phyloP scores from a whole-genome alignment of 2,797 vertebrate species.

The Poecile montanus region DNA sequence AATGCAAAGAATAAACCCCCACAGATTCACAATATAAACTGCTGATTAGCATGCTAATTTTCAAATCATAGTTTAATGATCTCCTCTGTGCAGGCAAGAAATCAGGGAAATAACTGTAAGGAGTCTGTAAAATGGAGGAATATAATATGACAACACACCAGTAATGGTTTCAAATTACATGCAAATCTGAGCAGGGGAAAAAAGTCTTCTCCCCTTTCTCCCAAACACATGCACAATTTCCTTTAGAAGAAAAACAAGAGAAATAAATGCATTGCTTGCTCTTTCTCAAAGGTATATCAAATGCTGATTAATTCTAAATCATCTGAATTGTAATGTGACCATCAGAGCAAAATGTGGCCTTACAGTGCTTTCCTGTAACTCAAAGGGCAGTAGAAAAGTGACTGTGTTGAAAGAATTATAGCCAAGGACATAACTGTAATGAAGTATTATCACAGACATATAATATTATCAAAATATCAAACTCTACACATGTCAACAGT shows the following conservation, averaged over 20 bases:
- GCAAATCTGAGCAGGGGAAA: not conserved
- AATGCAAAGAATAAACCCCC: not conserved
- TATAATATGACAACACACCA: not conserved
- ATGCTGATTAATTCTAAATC: conserved; percentile 19
- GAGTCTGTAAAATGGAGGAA: not conserved
- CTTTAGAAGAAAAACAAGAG: not conserved
- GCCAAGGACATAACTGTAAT: conserved; percentile 44
- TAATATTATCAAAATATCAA: conserved; percentile 61
- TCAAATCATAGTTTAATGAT: not conserved
- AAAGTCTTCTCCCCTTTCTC: not conserved
- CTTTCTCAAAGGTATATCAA: not conserved
- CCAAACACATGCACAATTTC: not conserved
- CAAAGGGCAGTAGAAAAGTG: not conserved
- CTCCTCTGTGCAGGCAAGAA: not conserved
- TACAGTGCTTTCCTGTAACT: not conserved
- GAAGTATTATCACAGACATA: conserved; percentile 43
- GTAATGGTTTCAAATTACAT: conserved; percentile 18
- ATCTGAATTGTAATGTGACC: not conserved
- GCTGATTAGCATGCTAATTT: not conserved
- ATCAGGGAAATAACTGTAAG: not conserved
- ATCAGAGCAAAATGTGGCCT: not conserved
- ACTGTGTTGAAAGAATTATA: conserved; percentile 57
- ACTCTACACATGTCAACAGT: conserved; percentile 40
- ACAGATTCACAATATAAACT: not conserved
- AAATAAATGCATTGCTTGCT: not conserved